Percentiles rank a stretch among this genome's conserved stretches.
Evolutionary conservation across 2,888 invertebrate species (phyloP).

Genomic region (Cataglyphis albicans): DNA sequence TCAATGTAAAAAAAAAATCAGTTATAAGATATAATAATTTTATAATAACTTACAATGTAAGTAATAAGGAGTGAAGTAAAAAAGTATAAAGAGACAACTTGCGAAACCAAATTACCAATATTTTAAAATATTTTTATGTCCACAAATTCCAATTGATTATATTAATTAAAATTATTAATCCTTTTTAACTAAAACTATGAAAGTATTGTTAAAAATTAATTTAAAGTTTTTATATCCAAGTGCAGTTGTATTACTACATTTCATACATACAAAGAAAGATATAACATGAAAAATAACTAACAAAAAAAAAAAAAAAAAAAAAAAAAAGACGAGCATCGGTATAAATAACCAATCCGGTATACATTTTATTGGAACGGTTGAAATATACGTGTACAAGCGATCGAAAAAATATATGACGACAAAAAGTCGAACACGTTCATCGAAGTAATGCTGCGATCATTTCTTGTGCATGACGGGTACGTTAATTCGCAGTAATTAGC

Average conservation of each 20-base stretch:
- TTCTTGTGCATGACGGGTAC: slow-evolving; percentile 52
- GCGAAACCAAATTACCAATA: background rate
- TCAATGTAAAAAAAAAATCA: background rate
- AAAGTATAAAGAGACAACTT: background rate
- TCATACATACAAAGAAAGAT: background rate
- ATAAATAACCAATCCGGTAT: background rate
- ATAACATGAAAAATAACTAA: background rate
- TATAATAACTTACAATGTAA: background rate
- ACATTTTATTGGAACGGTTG: background rate
- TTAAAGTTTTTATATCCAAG: background rate
- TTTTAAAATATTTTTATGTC: background rate
- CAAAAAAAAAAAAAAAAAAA: background rate
- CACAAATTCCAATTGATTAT: background rate
- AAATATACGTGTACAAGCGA: background rate
- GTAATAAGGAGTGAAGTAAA: background rate
- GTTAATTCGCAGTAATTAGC: slow-evolving; percentile 62
- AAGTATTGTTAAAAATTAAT: background rate
- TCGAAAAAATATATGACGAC: background rate
- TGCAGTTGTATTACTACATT: background rate
- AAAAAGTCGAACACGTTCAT: slow-evolving; percentile 7
- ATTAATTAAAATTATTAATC: background rate
- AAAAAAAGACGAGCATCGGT: background rate
- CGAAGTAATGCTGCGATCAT: slow-evolving; percentile 17
- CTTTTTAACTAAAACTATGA: background rate
- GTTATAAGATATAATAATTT: background rate